Conservation (phyloP, 2,797 vertebrate species). For the Chaunax sp. region DNA sequence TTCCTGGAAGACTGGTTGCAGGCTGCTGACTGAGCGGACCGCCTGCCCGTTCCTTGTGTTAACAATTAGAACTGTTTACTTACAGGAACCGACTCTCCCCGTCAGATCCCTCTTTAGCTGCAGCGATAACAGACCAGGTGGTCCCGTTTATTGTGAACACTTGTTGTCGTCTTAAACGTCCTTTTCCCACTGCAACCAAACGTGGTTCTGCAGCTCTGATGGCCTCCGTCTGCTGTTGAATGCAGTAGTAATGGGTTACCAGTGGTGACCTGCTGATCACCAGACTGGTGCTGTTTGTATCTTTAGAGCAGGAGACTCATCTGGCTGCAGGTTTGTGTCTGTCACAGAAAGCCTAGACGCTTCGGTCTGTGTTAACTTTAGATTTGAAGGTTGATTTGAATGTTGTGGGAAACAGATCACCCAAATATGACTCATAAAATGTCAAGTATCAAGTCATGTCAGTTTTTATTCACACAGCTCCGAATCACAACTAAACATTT, state of each 20-base stretch:
- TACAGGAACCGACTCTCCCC: slow-evolving; percentile 9
- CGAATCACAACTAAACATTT: no score
- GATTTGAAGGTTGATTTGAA: no score
- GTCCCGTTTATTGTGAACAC: neutral
- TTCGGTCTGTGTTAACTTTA: no score
- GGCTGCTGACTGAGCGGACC: slow-evolving; percentile 22
- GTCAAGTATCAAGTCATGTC: no score
- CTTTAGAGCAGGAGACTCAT: neutral
- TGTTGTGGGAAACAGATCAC: no score
- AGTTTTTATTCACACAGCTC: no score
- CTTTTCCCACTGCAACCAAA: neutral
- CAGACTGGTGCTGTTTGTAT: no score
- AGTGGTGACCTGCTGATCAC: no score
- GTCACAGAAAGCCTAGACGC: no score
- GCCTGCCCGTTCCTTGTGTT: slow-evolving; percentile 34
- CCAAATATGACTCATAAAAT: no score
- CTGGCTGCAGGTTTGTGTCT: slow-evolving; percentile 11
- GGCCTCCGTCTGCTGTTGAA: neutral
- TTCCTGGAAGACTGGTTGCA: slow-evolving; percentile 42
- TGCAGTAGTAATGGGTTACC: no score
- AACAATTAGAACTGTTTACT: slow-evolving; percentile 48
- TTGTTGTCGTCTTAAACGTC: neutral
- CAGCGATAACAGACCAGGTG: neutral
- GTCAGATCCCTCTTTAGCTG: slow-evolving; percentile 17
- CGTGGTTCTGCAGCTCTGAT: neutral